Percentiles rank a stretch among this genome's conserved stretches.
Evolutionary conservation across 1,140 invertebrate species (phyloP).

Genomic region (Xylocopa sonorina): DNA sequence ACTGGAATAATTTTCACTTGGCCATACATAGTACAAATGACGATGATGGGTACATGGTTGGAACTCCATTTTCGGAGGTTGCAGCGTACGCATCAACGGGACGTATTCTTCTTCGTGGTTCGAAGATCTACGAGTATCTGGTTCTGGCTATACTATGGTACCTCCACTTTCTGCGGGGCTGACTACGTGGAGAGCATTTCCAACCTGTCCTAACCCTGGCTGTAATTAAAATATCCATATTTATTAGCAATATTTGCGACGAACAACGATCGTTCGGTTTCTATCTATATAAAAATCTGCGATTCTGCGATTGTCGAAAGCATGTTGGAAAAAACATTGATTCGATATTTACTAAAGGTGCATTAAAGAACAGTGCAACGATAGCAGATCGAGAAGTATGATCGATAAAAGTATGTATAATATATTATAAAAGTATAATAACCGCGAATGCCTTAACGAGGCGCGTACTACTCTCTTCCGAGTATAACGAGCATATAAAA

Average conservation of each 20-base stretch:
- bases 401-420: too few relatives aligned
- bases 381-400: slow-evolving; percentile 25
- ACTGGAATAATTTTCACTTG: slow-evolving; percentile 66
- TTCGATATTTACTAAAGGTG: slow-evolving; percentile 6
- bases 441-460: slow-evolving; percentile 8
- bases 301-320: slow-evolving; percentile 24
- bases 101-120: slow-evolving; percentile 50
- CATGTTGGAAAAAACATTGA: slow-evolving; percentile 27
- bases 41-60: slow-evolving; percentile 56
- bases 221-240: slow-evolving; percentile 62
- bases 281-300: background rate
- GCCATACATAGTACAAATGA: slow-evolving; percentile 66
- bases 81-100: slow-evolving; percentile 44
- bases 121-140: slow-evolving; percentile 43
- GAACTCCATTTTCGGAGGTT: slow-evolving; percentile 52
- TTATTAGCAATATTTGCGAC: too few relatives aligned
- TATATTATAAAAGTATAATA: too few relatives aligned
- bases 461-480: background rate
- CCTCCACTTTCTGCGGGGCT: slow-evolving; percentile 75
- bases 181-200: slow-evolving; percentile 72
- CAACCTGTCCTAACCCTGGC: slow-evolving; percentile 72
- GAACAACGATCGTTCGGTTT: too few relatives aligned
- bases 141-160: slow-evolving; percentile 76
- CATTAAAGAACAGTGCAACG: slow-evolving; percentile 21
- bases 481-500: slow-evolving; percentile 37